These are phyloP conservation scores for Bradysia coprophila DNA, from an alignment of 1,140 invertebrate species.

Conservation along the genomic window DNA sequence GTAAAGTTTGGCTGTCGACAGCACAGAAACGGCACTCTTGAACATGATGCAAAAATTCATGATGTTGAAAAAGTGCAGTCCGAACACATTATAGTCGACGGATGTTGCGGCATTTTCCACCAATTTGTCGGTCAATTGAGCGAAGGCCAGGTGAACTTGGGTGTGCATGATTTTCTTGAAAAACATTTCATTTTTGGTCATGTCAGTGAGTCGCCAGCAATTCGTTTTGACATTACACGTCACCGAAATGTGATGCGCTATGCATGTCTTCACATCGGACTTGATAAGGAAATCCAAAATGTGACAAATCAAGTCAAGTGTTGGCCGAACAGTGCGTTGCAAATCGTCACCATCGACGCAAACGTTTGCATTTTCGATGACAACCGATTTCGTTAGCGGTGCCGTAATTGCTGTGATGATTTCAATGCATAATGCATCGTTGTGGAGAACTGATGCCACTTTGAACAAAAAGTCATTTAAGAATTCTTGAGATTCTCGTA, in stretches of 20 bases:
- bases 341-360: constrained; percentile 29
- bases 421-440: constrained; percentile 26
- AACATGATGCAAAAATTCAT: constrained; percentile 29
- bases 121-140: constrained; percentile 15
- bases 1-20: constrained; percentile 22
- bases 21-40: constrained; percentile 13
- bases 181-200: constrained; percentile 15
- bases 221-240: constrained; percentile 14
- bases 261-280: constrained; percentile 13
- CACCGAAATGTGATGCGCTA: constrained; percentile 11
- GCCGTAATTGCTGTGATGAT: constrained; percentile 27
- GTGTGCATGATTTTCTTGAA: constrained; percentile 12
- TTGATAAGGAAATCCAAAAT: constrained; percentile 19
- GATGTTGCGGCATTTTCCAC: constrained; percentile 5
- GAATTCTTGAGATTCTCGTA: constrained; percentile 32
- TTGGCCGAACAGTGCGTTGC: constrained; percentile 28
- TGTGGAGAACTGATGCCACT: constrained; percentile 24
- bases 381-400: constrained; percentile 26
- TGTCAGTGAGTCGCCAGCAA: constrained; percentile 19
- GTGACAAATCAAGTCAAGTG: constrained; percentile 27
- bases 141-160: constrained; percentile 13
- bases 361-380: constrained; percentile 14
- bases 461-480: constrained; percentile 29
- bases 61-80: constrained; percentile 24
- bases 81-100: constrained; percentile 16